Base-by-base conservation (phyloP, 2,888 invertebrate genomes). In the Elysia crispata region DNA sequence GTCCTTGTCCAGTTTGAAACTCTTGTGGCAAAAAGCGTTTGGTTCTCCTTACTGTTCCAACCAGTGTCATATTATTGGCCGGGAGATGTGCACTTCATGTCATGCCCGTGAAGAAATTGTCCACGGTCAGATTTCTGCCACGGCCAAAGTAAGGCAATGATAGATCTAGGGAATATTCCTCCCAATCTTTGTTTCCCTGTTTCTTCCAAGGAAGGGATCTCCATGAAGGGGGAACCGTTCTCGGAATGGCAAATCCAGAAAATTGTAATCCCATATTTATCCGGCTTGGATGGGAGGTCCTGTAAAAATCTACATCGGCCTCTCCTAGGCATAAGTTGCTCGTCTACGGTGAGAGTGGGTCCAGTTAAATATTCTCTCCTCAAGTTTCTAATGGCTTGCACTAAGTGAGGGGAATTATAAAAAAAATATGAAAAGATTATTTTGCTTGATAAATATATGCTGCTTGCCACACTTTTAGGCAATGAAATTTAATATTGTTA, bases 241-340 rank as follows among this genome's bases (percentile, higher is more conserved):
- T 73, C 78, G 0, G 66, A 18, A 67, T 74, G 67, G 25, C 67
- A 73, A 20, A 74, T 54, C 79, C 70, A 70, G 60, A 60, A 69
- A 0, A 77, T 25, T 23, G 69, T 77, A 15, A 70, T 69, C 0
- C 77, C 77, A 57, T 77, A 69, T 13, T n/a, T 0, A 13, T 77
- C 77, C 0, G 69, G 77, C 23, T 69, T 77, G 0, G 28, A 57
- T 13, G 75, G 79, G 6, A 79, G 64, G 31, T 75, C 74, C 33
- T 79, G 79, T 1, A 75, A 20, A 33, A 79, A 79, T 0, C 13
- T 20, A 30, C 79, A 79, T 18, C 78, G 0, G 0, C 79, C 79
- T 0, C 69, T 30, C n/a, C 67, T 72, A 0, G 79, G 79, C 0
- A 75, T 50, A 0, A 74, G 41, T 41, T 79, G 79, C 33, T 74